Percentiles rank a stretch among this genome's conserved stretches.
Evolutionary conservation across 2,888 invertebrate species (phyloP).

Genomic region (Mechanitis messenoides): DNA sequence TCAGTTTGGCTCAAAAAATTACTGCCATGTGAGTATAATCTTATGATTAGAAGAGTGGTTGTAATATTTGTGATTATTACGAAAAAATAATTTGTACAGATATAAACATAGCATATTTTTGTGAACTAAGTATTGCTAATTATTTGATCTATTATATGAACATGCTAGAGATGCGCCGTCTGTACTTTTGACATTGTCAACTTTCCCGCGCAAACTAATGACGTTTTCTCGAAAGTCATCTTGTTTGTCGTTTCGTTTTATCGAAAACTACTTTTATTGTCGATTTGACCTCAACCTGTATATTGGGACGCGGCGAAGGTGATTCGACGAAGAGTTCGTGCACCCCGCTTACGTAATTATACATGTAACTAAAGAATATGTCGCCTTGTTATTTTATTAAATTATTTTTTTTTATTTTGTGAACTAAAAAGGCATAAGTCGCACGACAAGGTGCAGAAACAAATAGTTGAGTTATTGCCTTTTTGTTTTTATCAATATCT

Average conservation of each 20-base stretch:
- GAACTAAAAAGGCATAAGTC: conserved; percentile 25
- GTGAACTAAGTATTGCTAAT: too few species aligned
- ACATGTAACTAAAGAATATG: conserved; percentile 58
- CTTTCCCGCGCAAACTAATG: conserved; percentile 39
- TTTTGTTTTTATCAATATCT: too few species aligned
- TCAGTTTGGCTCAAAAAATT: conserved; percentile 32
- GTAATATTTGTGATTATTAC: too few species aligned
- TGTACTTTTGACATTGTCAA: conserved; percentile 33
- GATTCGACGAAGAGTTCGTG: conserved; percentile 58
- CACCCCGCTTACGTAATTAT: conserved; percentile 66
- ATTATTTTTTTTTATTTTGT: conserved; percentile 25
- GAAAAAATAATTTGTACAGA: background rate
- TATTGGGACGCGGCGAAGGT: conserved; percentile 70
- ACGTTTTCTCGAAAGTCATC: conserved; percentile 39
- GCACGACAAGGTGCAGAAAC: conserved; percentile 4
- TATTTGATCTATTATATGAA: conserved; percentile 10
- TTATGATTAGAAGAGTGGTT: too few species aligned
- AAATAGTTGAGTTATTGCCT: too few species aligned
- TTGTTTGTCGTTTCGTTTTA: conserved; percentile 60
- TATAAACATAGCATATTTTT: too few species aligned
- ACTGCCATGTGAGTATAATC: too few species aligned
- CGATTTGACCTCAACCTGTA: conserved; percentile 65
- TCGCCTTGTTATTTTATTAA: conserved; percentile 30
- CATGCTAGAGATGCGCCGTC: conserved; percentile 3
- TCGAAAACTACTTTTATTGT: conserved; percentile 64